Evolutionary conservation across 2,888 invertebrate genomes (phyloP).

Genomic region (Ormyrus labotus): DNA sequence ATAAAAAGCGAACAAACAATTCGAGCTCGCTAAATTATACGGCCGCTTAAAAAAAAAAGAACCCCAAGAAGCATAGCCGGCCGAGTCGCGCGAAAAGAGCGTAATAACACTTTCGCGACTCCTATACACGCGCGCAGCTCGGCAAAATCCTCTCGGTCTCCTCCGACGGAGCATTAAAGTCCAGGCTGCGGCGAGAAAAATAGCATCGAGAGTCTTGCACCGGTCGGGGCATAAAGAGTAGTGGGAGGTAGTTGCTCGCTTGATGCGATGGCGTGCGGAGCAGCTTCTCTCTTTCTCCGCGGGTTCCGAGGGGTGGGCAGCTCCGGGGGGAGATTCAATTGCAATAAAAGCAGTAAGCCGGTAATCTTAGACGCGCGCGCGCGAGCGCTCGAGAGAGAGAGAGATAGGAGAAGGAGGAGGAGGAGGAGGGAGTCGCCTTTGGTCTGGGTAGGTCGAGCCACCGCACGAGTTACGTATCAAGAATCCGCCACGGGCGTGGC

Average conservation of each 20-base stretch:
- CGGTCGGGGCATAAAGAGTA: not conserved
- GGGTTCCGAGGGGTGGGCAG: slow-evolving; percentile 5
- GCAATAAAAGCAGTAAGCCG: slow-evolving; percentile 72
- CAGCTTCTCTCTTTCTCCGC: slow-evolving; percentile 36
- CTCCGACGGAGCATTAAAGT: slow-evolving; percentile 13
- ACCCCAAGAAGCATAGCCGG: not conserved
- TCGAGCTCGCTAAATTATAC: not conserved
- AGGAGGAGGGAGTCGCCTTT: slow-evolving; percentile 64
- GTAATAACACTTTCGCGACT: slow-evolving; percentile 38
- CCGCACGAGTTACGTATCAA: slow-evolving; percentile 76
- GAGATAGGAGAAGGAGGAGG: slow-evolving; percentile 50
- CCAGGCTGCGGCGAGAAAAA: slow-evolving; percentile 38
- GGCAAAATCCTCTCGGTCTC: slow-evolving; percentile 1
- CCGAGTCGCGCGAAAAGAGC: not conserved
- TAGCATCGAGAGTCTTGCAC: not conserved
- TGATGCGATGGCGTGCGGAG: slow-evolving; percentile 39
- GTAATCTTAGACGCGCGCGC: slow-evolving; percentile 67
- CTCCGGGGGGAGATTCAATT: slow-evolving; percentile 70
- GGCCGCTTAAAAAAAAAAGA: too few relatives aligned
- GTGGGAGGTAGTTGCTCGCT: slow-evolving; percentile 43
- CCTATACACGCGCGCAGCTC: not conserved
- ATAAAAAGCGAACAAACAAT: not conserved
- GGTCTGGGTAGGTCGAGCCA: slow-evolving; percentile 74
- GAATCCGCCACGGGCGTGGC: slow-evolving; percentile 76
- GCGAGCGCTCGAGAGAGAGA: slow-evolving; percentile 62